Conservation (phyloP, 2,113 vertebrate species). For the Cyprinus carpio region DNA sequence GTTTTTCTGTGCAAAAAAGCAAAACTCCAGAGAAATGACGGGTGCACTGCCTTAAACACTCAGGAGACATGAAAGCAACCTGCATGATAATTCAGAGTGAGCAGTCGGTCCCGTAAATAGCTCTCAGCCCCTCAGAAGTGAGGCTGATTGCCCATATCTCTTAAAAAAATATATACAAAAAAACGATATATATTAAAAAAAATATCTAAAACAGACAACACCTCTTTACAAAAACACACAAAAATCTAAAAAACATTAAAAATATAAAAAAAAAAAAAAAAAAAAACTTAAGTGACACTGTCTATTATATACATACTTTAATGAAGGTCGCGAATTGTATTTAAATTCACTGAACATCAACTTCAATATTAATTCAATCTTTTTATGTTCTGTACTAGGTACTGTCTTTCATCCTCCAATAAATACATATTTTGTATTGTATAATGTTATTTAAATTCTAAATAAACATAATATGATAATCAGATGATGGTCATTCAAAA, state of each 20-base stretch:
- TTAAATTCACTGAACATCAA: not conserved
- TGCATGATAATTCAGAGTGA: slow-evolving; percentile 5
- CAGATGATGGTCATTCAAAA: not conserved
- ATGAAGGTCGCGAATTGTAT: not conserved
- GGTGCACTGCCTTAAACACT: slow-evolving; percentile 19
- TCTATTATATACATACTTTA: not conserved
- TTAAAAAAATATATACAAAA: not conserved
- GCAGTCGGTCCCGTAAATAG: not conserved
- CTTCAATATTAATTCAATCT: not conserved
- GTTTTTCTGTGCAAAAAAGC: slow-evolving; percentile 7
- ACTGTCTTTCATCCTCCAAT: not conserved
- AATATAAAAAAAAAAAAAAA: no score
- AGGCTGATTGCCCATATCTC: not conserved
- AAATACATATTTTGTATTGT: not conserved
- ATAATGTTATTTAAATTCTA: not conserved
- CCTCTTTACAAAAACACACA: no score
- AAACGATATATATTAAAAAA: not conserved
- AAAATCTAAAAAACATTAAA: no score
- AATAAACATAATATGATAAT: not conserved
- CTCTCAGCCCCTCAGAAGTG: not conserved
- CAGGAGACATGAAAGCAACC: slow-evolving; percentile 39
- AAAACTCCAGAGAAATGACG: slow-evolving; percentile 28
- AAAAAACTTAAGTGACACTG: not conserved
- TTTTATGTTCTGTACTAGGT: not conserved
- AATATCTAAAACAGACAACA: not conserved